Conservation (phyloP, 2,113 vertebrate genomes). For the Melanerpes formicivorus region DNA sequence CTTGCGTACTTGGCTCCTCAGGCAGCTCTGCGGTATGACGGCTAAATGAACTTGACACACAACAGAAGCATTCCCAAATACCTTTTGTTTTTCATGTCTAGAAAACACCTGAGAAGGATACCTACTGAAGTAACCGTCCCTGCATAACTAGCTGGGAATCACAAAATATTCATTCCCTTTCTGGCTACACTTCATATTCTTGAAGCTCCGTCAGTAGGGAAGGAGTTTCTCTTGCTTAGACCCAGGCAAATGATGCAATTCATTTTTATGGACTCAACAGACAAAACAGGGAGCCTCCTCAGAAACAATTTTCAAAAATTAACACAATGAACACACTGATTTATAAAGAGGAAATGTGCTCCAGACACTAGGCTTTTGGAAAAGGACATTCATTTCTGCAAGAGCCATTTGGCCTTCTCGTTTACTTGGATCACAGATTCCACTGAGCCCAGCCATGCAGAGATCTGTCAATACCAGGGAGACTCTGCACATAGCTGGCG, state of each 20-base stretch:
- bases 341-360: neutral
- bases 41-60: neutral
- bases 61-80: neutral
- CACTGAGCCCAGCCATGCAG: neutral
- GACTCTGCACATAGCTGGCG: neutral
- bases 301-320: neutral
- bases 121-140: neutral
- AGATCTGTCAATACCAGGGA: neutral
- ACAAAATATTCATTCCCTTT: slow-evolving; percentile 19
- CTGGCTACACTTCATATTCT: slow-evolving; percentile 1
- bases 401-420: neutral
- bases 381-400: neutral
- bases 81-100: neutral
- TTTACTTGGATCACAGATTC: neutral
- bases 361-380: neutral
- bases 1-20: neutral
- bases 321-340: neutral
- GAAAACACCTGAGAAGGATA: neutral
- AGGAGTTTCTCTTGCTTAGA: neutral
- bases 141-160: slow-evolving; percentile 4
- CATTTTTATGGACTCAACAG: neutral
- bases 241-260: neutral
- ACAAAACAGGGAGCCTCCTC: neutral
- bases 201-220: neutral
- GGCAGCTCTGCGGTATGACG: accelerated